Evolutionary conservation across 2,888 invertebrate genomes (phyloP), one percentile per base, ranked within the genome.

Genomic region (Sisyra nigra): DNA sequence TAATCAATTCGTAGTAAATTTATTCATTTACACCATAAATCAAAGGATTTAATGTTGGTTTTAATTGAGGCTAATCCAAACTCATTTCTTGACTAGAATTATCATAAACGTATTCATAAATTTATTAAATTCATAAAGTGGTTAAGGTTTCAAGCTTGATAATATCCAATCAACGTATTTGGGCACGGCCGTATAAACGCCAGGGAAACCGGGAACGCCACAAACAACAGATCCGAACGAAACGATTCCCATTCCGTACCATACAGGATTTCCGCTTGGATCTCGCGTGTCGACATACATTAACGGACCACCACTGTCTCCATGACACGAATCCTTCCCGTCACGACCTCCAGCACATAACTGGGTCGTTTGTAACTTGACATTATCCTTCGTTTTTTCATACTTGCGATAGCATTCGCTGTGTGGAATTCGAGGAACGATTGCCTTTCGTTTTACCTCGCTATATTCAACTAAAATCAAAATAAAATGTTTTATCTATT

Each of bases 241-340:
- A 0, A 81, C 78, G 2, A 82, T 62, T 1, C 76, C 82, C 3
- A 75, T 65, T 0, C 67, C 53, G 42, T 71, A 70, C 72, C 74
- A 76, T 8, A 15, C 14, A 35, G 59, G 57, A 49, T 58, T 65
- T 0, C 67, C 61, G 11, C 30, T 13, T 1, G 63, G 58, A 19
- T 62, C 63, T 38, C 52, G 61, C 17, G 17, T 24, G 1, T 55
- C 55, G 49, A 62, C 60, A 35, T 59, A 57, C 81, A 84, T 83
- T 3, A 85, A 60, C 0, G 85, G 83, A 3, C 83, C 83, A 1
- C 85, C 85, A 1, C 81, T 82, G 52, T 84, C 84, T 0, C 84
- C 84, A 11, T 65, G 68, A 52, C 85, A 85, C 0, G 81, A 75
- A 53, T 84, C 84, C 52, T 76, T 69, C 3, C 72, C 70, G 44